phyloP scores from a whole-genome alignment of 2,888 invertebrate genomes.

The Apoda limacodes region DNA sequence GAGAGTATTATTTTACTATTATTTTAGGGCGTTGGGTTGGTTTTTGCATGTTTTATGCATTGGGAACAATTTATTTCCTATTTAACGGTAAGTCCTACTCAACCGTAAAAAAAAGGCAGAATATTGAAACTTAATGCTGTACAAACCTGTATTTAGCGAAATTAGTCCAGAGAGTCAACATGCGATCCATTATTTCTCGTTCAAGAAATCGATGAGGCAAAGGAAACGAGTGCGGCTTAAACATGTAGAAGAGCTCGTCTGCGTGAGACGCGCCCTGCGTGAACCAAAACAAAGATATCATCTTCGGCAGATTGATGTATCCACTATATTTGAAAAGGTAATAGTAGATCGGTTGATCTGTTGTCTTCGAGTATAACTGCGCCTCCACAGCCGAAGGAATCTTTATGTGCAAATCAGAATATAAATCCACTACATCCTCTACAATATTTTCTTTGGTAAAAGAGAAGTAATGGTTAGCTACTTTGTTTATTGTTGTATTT shows the following conservation, averaged over 20 bases:
- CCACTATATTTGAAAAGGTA: conserved; percentile 53
- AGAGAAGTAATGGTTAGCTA: conserved; percentile 43
- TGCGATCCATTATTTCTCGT: conserved; percentile 37
- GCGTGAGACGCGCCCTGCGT: conserved; percentile 52
- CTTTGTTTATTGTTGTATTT: conserved; percentile 34
- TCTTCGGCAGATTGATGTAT: conserved; percentile 48
- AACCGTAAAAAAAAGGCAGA: too few species aligned
- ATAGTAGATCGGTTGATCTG: conserved; percentile 47
- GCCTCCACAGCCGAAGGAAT: conserved; percentile 47
- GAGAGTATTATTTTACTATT: too few species aligned
- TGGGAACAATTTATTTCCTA: too few species aligned
- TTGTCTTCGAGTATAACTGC: conserved; percentile 40
- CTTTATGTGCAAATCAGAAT: conserved; percentile 55
- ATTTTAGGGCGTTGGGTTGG: too few species aligned
- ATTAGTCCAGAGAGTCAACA: conserved; percentile 59
- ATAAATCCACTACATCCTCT: conserved; percentile 53
- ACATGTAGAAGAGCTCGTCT: conserved; percentile 56
- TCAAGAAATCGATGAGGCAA: conserved; percentile 43
- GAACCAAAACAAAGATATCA: conserved; percentile 36
- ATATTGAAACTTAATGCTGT: background rate
- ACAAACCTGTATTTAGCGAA: conserved; percentile 53
- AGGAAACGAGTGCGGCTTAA: conserved; percentile 49
- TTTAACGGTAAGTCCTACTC: too few species aligned
- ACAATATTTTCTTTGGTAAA: conserved; percentile 38
- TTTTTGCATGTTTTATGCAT: too few species aligned